Evolutionary conservation across 2,113 vertebrate species (phyloP).

Genomic region (Romanogobio albipinnatus): DNA sequence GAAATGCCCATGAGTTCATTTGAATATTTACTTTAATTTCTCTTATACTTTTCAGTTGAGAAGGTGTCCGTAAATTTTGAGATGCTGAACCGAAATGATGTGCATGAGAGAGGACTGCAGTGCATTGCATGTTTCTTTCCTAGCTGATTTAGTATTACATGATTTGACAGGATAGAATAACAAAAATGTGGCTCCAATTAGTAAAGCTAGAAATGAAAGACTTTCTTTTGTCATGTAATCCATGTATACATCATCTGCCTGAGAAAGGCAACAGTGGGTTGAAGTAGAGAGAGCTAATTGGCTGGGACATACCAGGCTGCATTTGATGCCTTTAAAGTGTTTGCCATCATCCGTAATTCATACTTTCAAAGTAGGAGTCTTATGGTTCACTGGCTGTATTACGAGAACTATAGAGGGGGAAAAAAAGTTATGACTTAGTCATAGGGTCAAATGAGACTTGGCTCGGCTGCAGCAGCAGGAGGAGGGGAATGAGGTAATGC

Average conservation of each 20-base stretch:
- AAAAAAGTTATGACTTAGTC: conserved; percentile 51
- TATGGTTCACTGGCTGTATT: conserved; percentile 2
- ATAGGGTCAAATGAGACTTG: conserved; percentile 52
- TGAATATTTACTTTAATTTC: neutral
- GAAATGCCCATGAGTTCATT: too few species aligned
- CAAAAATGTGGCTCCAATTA: neutral
- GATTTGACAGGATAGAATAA: conserved; percentile 7
- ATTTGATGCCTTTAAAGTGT: neutral
- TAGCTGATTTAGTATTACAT: neutral
- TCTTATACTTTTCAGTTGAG: neutral
- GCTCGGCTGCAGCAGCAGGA: neutral
- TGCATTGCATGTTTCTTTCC: neutral
- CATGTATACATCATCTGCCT: neutral
- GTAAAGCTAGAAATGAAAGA: neutral
- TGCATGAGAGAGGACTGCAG: neutral
- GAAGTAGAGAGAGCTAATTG: neutral
- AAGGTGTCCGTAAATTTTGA: neutral
- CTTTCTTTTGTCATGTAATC: neutral
- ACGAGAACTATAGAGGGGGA: neutral
- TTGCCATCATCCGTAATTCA: conserved; percentile 20
- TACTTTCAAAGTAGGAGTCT: neutral
- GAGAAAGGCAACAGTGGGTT: neutral
- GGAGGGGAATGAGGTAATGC: conserved; percentile 48
- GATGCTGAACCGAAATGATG: neutral
- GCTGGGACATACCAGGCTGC: neutral